phyloP scores from a whole-genome alignment of 2,113 vertebrate genomes.

The Nesospiza acunhae region DNA sequence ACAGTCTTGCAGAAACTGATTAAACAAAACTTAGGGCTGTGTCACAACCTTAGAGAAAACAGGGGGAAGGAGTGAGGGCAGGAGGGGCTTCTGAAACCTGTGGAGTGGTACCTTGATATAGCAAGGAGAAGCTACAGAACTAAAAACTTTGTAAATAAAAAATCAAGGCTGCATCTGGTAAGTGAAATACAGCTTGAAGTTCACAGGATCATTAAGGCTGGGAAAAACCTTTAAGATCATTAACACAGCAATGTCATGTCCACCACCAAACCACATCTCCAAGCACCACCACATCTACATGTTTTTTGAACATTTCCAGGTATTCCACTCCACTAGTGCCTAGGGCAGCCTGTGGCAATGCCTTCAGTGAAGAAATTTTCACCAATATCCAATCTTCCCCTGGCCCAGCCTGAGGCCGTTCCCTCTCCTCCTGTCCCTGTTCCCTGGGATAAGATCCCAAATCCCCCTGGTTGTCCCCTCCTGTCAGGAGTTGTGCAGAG shows the following conservation, averaged over 20 bases:
- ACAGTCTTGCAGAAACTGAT: neutral
- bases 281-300: neutral
- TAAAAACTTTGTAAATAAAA: neutral
- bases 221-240: neutral
- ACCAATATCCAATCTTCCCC: neutral
- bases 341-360: neutral
- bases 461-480: neutral
- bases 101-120: neutral
- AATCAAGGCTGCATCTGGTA: neutral
- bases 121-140: neutral
- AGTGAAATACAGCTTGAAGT: neutral
- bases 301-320: neutral
- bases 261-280: neutral
- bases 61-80: neutral
- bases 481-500: neutral
- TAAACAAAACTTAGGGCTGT: neutral
- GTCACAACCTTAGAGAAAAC: neutral
- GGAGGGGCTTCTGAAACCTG: neutral
- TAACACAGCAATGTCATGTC: neutral
- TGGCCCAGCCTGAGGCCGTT: rapidly evolving
- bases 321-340: neutral
- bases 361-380: neutral
- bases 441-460: rapidly evolving
- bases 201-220: neutral
- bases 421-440: neutral